Evolutionary conservation across 2,797 vertebrate genomes (phyloP), one percentile per base, ranked within the genome.

Genomic region (Chelidonichthys spinosus): DNA sequence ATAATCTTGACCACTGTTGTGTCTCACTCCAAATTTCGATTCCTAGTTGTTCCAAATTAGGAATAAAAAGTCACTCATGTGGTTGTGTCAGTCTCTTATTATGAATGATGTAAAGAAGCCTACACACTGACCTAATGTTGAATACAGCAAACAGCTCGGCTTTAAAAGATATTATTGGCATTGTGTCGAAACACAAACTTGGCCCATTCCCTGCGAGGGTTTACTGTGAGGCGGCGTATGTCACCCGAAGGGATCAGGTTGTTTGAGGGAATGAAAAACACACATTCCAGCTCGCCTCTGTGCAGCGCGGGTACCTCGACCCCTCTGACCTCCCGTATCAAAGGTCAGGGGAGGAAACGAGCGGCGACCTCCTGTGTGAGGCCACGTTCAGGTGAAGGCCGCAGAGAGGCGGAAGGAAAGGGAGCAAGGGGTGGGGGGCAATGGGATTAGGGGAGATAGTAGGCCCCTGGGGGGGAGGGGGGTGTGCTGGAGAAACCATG

Each of bases 261-360:
- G 13, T 25, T 53, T 39, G 37, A 55, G 17, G 0, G 42, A 63
- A 15, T 40, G 52, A 14, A 56, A 83, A 76, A 67, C 70, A 55
- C n/a, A 42, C 58, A 76, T 47, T 80, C 46, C 56, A 37, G 59
- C 14, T 43, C 2, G 18, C 46, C 39, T 50, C 18, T 1, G 37
- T 17, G 43, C 60, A 32, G 39, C 10, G 49, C 6, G 37, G 63
- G 40, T 69, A 72, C 54, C 43, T 62, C n/a, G 74, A 69, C 74
- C 75, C 52, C 4, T 3, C 39, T 63, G 79, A 79, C 84, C 68
- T 37, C 42, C 13, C 3, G 1, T 71, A 73, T 71, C 76, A 69
- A 11, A 79, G 84, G 83, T 83, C 75, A 63, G 35, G 44, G 55
- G 72, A 87, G 87, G 87, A 90, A 90, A 71, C 0, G 43, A 71